Evolutionary conservation across 1,140 invertebrate genomes (phyloP).

Genomic region (Hirudo medicinalis): DNA sequence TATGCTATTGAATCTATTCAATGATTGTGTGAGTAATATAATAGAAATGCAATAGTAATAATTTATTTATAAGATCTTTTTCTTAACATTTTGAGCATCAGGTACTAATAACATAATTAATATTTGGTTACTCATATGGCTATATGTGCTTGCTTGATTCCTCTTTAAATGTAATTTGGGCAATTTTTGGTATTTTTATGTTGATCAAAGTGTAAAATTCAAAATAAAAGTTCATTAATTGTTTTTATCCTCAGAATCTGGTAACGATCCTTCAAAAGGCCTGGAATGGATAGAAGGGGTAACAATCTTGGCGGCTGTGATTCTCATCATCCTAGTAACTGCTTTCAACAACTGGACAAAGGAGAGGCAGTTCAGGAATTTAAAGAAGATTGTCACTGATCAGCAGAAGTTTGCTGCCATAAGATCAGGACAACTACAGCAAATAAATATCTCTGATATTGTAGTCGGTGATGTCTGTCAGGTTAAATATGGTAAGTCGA

Average conservation of each 20-base stretch:
- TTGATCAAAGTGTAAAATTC: no score
- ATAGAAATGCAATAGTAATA: no score
- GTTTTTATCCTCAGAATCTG: no score
- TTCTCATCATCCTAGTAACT: constrained; percentile 88
- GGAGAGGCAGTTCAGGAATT: constrained; percentile 81
- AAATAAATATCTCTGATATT: constrained; percentile 84
- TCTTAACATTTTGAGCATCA: no score
- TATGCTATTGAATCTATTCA: background rate
- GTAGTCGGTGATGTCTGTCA: constrained; percentile 93
- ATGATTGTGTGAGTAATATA: background rate
- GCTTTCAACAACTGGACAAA: constrained; percentile 96
- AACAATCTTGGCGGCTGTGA: constrained; percentile 85
- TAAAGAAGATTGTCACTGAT: constrained; percentile 88
- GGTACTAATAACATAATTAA: no score
- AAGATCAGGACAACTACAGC: constrained; percentile 69
- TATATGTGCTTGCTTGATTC: no score
- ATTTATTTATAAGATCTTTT: no score
- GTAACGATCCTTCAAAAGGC: constrained; percentile 11
- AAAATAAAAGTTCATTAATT: no score
- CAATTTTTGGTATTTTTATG: no score
- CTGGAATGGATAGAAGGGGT: constrained; percentile 77
- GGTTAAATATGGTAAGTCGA: constrained; percentile 37
- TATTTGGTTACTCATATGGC: no score
- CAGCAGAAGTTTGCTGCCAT: constrained; percentile 94
- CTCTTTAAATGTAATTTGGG: no score